phyloP scores from a whole-genome alignment of 1,140 invertebrate species.

The Hestina assimilis region DNA sequence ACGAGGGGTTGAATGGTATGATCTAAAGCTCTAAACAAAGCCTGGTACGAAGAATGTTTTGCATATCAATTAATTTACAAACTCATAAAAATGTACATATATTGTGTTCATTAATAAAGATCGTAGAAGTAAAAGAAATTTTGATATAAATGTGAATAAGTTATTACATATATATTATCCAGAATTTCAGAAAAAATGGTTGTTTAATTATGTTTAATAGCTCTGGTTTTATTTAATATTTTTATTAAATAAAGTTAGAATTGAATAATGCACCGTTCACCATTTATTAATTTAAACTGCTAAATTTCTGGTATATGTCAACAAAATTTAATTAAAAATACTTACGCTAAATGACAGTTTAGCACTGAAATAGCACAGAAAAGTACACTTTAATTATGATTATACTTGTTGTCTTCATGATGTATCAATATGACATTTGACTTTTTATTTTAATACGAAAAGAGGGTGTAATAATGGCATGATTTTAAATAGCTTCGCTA shows the following conservation, averaged over 20 bases:
- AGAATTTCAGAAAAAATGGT: too few relatives aligned
- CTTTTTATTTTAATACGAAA: conserved; percentile 52
- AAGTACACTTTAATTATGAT: conserved; percentile 48
- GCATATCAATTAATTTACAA: too few relatives aligned
- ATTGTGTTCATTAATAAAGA: too few relatives aligned
- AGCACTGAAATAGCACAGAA: conserved; percentile 18
- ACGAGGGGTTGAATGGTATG: neutral
- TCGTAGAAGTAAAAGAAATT: too few relatives aligned
- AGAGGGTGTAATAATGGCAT: conserved; percentile 50
- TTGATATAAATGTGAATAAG: too few relatives aligned
- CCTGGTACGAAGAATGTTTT: neutral
- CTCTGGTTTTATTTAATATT: too few relatives aligned
- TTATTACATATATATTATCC: too few relatives aligned
- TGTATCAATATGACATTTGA: conserved; percentile 54
- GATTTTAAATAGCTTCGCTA: conserved; percentile 47
- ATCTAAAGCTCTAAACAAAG: conserved; percentile 3
- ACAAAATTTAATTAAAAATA: conserved; percentile 2
- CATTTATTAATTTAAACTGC: too few relatives aligned
- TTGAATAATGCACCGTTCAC: too few relatives aligned
- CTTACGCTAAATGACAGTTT: conserved; percentile 12
- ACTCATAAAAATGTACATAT: too few relatives aligned
- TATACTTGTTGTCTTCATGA: conserved; percentile 54
- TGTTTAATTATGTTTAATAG: too few relatives aligned
- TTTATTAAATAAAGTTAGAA: too few relatives aligned
- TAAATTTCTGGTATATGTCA: neutral